A percentile compares a stretch with the other conserved stretches of the same genome.
phyloP scores from a whole-genome alignment of 2,797 vertebrate species.

The Megalops cyprinoides region DNA sequence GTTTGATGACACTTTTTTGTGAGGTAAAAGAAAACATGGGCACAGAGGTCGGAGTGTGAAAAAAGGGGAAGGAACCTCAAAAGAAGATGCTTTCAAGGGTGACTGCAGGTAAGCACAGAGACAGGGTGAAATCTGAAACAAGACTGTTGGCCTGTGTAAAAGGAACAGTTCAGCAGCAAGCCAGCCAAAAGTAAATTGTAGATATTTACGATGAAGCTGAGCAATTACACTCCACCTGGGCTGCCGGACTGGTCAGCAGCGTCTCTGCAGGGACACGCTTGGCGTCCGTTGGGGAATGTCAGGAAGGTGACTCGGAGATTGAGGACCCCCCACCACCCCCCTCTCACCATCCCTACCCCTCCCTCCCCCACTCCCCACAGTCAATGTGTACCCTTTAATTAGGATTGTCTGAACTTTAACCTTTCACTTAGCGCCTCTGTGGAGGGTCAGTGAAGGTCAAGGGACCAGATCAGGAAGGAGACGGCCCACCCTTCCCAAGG shows the following conservation, averaged over 20 bases:
- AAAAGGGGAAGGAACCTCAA: slow-evolving; percentile 25
- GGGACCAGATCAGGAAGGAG: slow-evolving; percentile 36
- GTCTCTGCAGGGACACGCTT: slow-evolving; percentile 66
- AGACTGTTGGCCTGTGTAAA: not conserved
- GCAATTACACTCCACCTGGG: slow-evolving; percentile 9
- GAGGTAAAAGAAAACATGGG: slow-evolving; percentile 41
- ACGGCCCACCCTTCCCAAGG: slow-evolving; percentile 6
- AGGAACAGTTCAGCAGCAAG: not conserved
- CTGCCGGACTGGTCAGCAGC: slow-evolving; percentile 31
- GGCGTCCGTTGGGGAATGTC: slow-evolving; percentile 61
- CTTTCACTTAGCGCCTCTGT: slow-evolving; percentile 52
- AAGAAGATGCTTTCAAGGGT: not conserved
- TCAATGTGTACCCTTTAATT: slow-evolving; percentile 69
- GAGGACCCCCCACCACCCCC: slow-evolving; percentile 61
- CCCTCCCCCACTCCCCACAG: slow-evolving; percentile 23
- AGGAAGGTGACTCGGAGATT: slow-evolving; percentile 57
- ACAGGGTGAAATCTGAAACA: no score
- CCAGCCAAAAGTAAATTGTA: not conserved
- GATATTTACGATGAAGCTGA: not conserved
- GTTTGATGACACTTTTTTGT: slow-evolving; percentile 33
- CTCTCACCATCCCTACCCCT: slow-evolving; percentile 23
- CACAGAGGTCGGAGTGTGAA: slow-evolving; percentile 40
- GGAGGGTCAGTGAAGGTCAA: slow-evolving; percentile 47
- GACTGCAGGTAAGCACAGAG: no score
- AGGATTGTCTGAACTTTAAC: slow-evolving; percentile 62